Conservation (phyloP, 2,888 invertebrate genomes). For the Apantesis nais region DNA sequence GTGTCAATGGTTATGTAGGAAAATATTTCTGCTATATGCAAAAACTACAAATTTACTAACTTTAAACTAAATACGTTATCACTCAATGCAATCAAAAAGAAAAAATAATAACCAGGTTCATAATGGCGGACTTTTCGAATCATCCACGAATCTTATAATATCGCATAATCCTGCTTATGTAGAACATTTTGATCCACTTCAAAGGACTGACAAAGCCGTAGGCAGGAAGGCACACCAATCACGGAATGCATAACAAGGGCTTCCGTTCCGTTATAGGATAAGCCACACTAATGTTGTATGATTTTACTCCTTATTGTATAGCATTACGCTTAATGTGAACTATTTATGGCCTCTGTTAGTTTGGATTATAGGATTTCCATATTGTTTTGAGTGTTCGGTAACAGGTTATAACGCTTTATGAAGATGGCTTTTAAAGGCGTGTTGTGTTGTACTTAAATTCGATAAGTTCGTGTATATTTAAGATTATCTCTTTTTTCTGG, state of each 20-base stretch:
- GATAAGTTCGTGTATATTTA: neutral
- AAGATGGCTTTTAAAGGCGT: neutral
- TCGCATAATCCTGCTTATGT: constrained; percentile 43
- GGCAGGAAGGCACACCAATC: constrained; percentile 50
- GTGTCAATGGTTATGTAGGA: neutral
- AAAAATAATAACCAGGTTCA: constrained; percentile 31
- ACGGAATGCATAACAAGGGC: constrained; percentile 56
- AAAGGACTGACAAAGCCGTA: constrained; percentile 53
- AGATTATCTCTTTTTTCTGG: neutral
- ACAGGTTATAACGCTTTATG: constrained; percentile 14
- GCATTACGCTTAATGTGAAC: constrained; percentile 31
- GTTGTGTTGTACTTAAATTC: neutral
- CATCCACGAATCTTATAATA: constrained; percentile 46
- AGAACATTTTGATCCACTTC: constrained; percentile 52
- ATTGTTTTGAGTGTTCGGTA: constrained; percentile 20
- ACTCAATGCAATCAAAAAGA: constrained; percentile 19
- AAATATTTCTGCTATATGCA: neutral
- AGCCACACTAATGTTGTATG: constrained; percentile 36
- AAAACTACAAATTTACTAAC: neutral
- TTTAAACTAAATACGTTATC: neutral
- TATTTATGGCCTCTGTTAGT: constrained; percentile 24
- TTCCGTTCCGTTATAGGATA: constrained; percentile 39
- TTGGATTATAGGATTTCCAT: constrained; percentile 32
- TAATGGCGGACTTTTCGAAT: constrained; percentile 28
- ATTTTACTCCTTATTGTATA: constrained; percentile 28